Base-by-base conservation (phyloP, 2,797 vertebrate genomes). In the Melanotaenia boesemani region DNA sequence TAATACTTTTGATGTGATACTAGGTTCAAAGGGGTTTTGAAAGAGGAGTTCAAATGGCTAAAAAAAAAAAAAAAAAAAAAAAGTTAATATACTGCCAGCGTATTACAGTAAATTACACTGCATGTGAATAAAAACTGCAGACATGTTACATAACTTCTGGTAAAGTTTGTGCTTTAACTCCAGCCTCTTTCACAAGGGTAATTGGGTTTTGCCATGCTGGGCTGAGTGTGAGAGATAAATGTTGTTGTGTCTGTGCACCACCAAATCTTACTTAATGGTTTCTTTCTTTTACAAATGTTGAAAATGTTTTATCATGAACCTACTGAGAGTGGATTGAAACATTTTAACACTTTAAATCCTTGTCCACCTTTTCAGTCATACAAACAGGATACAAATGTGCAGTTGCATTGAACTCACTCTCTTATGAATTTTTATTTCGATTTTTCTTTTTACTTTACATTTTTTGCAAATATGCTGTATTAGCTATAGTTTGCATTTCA, bases 81-180 rank as follows among this genome's bases (percentile, higher is more conserved):
- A 68, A n/a, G 70, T 12, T 46, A 24, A 60, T 61, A 74, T 70
- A 63, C 80, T 86, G 83, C 88, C 89, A 90, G 83, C 62, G 37
- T 80, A 84, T 91, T 92, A 92, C 90, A 84, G 90, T 92, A 91
- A 92, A 91, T 92, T 79, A 91, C 89, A 91, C 80, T 69, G 85
- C 80, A 84, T 70, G 84, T 77, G 84, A 84, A 84, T 87, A 81
- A 88, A 89, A 91, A 89, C 80, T 61, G 77, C 86, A 91, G 89
- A 88, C 85, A 30, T 68, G 88, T 91, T 93, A 82, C 72, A 88
- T 92, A 92, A 93, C 87, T 92, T 92, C 90, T 91, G 90, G 89
- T 91, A 89, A 90, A 70, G 54, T 84, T 91, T 67, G 67, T 74
- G 54, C 75, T 87, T 84, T 62, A 81, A 81, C 81, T 85, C 71